Evolutionary conservation across 1,140 invertebrate genomes (phyloP).

Genomic region (Aphaenogaster ashmeadi): DNA sequence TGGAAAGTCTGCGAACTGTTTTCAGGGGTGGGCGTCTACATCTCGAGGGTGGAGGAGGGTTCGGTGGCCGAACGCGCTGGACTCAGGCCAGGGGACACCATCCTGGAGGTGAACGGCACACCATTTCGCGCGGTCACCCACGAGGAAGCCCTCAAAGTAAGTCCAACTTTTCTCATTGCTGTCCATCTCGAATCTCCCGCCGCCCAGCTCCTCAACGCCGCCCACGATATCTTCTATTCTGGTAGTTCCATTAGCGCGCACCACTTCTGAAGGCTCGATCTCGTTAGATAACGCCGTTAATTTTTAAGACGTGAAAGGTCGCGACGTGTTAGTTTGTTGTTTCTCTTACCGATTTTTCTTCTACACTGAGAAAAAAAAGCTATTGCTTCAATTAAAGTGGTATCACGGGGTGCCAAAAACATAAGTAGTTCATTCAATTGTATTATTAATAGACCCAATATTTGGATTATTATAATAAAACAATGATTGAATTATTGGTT

Average conservation of each 20-base stretch:
- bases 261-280: background rate
- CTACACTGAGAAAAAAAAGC: no score
- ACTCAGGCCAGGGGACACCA: slow-evolving; percentile 95
- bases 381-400: no score
- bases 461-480: no score
- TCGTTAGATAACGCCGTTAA: slow-evolving; percentile 6
- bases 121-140: slow-evolving; percentile 95
- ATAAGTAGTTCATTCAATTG: no score
- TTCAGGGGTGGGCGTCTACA: slow-evolving; percentile 94
- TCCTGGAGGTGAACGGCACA: slow-evolving; percentile 95
- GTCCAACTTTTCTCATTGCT: slow-evolving; percentile 68
- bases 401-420: no score
- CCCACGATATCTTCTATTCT: slow-evolving; percentile 11
- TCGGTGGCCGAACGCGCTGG: slow-evolving; percentile 95
- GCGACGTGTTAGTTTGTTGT: background rate
- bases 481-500: no score
- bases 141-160: slow-evolving; percentile 95
- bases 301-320: background rate
- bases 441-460: no score
- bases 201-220: background rate
- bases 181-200: no score
- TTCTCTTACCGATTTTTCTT: background rate
- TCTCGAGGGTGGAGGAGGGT: slow-evolving; percentile 95
- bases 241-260: background rate
- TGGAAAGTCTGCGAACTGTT: slow-evolving; percentile 83